These are phyloP conservation scores for Marronus borbonicus DNA, from an alignment of 2,888 invertebrate genomes.

Conservation along the genomic window DNA sequence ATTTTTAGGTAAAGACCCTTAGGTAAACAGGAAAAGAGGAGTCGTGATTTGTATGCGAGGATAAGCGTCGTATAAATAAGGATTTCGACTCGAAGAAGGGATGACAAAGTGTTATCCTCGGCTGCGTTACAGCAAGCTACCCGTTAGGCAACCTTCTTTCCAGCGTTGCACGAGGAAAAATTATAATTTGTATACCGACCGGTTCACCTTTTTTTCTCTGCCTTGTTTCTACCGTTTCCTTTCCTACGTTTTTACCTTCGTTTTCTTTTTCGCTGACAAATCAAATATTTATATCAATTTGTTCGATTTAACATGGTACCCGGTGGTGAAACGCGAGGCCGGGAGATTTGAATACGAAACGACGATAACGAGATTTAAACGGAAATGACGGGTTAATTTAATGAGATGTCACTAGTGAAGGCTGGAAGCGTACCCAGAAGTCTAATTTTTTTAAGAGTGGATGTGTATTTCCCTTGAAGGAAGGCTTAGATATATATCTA, in stretches of 20 bases:
- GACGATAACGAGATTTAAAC: neutral
- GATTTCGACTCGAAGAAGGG: slow-evolving; percentile 60
- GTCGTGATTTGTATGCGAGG: slow-evolving; percentile 54
- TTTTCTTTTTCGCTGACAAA: slow-evolving; percentile 13
- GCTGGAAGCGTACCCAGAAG: too few relatives aligned
- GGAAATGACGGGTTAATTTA: too few relatives aligned
- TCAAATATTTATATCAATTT: slow-evolving; percentile 13
- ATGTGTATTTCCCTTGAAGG: too few relatives aligned
- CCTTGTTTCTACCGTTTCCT: neutral
- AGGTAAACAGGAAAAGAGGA: slow-evolving; percentile 40
- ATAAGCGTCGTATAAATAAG: slow-evolving; percentile 63
- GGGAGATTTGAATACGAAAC: neutral
- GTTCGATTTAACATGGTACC: neutral
- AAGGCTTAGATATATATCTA: too few relatives aligned
- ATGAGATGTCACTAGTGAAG: too few relatives aligned
- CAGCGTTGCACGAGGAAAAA: slow-evolving; percentile 46
- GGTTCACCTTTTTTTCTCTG: neutral
- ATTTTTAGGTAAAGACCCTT: slow-evolving; percentile 42
- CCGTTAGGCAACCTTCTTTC: slow-evolving; percentile 12
- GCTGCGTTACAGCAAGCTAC: slow-evolving; percentile 54
- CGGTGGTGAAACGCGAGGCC: neutral
- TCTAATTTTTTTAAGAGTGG: too few relatives aligned
- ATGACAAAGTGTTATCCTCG: slow-evolving; percentile 63
- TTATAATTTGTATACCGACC: slow-evolving; percentile 46
- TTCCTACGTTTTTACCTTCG: neutral